A percentile compares a stretch with the other conserved stretches of the same genome.
Evolutionary conservation across 2,888 invertebrate species (phyloP).

Genomic region (Drosophila borborema): DNA sequence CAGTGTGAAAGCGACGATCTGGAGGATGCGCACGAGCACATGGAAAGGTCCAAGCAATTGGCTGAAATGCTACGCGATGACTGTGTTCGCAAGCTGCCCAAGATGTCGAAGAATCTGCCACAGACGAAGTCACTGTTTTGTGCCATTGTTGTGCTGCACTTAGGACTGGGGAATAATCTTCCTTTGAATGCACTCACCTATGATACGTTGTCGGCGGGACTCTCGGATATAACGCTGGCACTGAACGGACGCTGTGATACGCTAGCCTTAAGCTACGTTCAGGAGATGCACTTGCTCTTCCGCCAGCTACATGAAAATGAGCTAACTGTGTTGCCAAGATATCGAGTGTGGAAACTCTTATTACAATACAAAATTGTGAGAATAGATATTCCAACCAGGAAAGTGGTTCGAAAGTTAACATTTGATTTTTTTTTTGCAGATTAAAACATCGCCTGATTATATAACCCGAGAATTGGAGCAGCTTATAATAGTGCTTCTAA

Average conservation of each 20-base stretch:
- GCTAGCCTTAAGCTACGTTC: conserved; percentile 12
- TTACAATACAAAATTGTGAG: conserved; percentile 51
- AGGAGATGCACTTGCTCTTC: conserved; percentile 52
- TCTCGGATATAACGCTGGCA: conserved; percentile 1
- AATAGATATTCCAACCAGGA: not conserved
- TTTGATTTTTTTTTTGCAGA: conserved; percentile 22
- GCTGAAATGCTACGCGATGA: conserved; percentile 27
- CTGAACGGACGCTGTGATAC: not conserved
- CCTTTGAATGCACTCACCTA: conserved; percentile 39
- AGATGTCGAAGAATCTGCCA: conserved; percentile 12
- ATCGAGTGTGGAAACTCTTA: conserved; percentile 60
- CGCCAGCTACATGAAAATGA: conserved; percentile 35
- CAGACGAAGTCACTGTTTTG: conserved; percentile 50
- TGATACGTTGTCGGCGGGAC: conserved; percentile 28
- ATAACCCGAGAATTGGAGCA: conserved; percentile 30
- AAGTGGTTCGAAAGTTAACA: not conserved
- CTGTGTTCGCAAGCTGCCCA: conserved; percentile 41
- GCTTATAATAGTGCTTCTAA: conserved; percentile 45
- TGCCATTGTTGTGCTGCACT: conserved; percentile 37
- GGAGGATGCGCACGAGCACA: conserved; percentile 8
- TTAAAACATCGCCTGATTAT: not conserved
- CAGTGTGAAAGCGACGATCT: conserved; percentile 15
- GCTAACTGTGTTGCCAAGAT: conserved; percentile 35
- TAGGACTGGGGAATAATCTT: conserved; percentile 21
- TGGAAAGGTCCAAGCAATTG: conserved; percentile 12